Evolutionary conservation across 1,140 invertebrate species (phyloP), one percentile per base, ranked within the genome.

Genomic region (Ectropis grisescens): DNA sequence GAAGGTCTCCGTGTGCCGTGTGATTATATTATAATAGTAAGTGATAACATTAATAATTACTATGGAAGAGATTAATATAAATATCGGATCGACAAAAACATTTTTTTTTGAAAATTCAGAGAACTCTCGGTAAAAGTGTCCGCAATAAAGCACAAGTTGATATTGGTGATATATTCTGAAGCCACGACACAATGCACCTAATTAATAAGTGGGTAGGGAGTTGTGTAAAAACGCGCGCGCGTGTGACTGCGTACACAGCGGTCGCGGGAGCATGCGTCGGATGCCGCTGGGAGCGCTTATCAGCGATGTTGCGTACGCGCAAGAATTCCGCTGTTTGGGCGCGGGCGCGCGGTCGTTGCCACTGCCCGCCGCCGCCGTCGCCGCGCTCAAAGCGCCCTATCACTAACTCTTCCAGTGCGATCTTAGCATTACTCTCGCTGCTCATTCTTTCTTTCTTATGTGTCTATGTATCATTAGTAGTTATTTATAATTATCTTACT

Each of bases 321-420:
- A 64, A 61, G 58, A 61, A 74, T 74, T 70, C 51, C 55, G 59
- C 32, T 58, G 57, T 68, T 70, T 56, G 58, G 59, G 49, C 49
- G 55, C 44, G 58, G 59, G 49, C 49, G 55, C 44, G 49, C 33
- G 26, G 8, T 19, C 25, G 37, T 8, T 34, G 33, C 32, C 16
- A 3, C n/a, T n/a, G n/a, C n/a, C n/a, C 12, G 33, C 47, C 24
- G 19, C 25, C 29, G 53, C 71, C 67, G 41, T 49, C 67, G 54
- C 40, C 46, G 54, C 68, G 64, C 69, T 64, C 68, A 61, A 53
- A 28, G 37, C 45, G 50, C 67, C 54, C 58, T 64, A 58, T 56
- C 37, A 49, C 41, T 40, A 47, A 59, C 49, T 62, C 57, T 58
- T 58, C 59, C 67, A 61, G 54, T 53, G 53, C 47, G 33, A 55